Percentiles rank a stretch among this genome's conserved stretches.
These are phyloP conservation scores for Blennius ocellaris DNA, from an alignment of 2,113 vertebrate genomes.

Conservation along the genomic window DNA sequence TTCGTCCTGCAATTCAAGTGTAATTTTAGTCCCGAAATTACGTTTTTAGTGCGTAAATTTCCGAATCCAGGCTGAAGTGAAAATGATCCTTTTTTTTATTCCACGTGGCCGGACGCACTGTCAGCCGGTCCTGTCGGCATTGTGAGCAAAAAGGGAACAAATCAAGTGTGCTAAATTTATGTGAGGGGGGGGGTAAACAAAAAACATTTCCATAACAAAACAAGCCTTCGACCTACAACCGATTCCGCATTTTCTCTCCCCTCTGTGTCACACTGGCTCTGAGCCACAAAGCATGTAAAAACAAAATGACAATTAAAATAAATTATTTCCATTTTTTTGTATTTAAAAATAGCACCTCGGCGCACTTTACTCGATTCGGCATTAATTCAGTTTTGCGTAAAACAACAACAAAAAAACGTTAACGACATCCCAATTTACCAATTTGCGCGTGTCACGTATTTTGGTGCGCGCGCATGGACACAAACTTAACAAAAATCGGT, in stretches of 20 bases:
- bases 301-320: constrained; percentile 28
- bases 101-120: constrained; percentile 81
- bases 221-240: constrained; percentile 90
- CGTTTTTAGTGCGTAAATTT: constrained; percentile 49
- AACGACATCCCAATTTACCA: constrained; percentile 17
- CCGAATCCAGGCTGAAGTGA: constrained; percentile 44
- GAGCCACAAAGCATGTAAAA: constrained; percentile 24
- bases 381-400: too few species aligned
- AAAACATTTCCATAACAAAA: constrained; percentile 98
- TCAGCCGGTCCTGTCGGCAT: constrained; percentile 93
- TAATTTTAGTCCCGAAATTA: constrained; percentile 42
- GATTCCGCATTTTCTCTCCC: constrained; percentile 85
- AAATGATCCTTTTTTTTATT: constrained; percentile 25
- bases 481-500: constrained; percentile 12
- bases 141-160: constrained; percentile 93
- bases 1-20: constrained; percentile 21
- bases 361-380: too few species aligned
- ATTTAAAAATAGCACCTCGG: neutral
- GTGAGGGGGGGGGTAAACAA: constrained; percentile 96
- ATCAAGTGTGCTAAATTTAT: constrained; percentile 97
- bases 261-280: constrained; percentile 85
- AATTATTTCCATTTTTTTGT: neutral
- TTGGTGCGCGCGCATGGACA: constrained; percentile 2
- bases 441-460: constrained; percentile 2
- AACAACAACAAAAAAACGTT: too few species aligned